Evolutionary conservation across 1,140 invertebrate species (phyloP).

Genomic region (Papilio glaucus): DNA sequence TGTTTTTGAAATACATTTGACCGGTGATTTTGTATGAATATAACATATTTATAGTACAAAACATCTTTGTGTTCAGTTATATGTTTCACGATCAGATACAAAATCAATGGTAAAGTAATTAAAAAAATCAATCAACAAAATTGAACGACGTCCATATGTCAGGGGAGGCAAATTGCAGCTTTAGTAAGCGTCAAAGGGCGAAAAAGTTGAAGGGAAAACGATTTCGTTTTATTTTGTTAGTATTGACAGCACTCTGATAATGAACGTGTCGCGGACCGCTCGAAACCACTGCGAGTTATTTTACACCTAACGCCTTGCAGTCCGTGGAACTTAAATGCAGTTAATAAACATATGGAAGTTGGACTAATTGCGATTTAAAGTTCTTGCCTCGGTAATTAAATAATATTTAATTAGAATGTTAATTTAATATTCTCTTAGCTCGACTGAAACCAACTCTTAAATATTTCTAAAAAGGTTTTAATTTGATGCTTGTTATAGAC

Average conservation of each 20-base stretch:
- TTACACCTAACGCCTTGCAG: not conserved
- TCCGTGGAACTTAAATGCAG: not conserved
- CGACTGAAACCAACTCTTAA: not conserved
- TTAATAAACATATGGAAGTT: slow-evolving; percentile 12
- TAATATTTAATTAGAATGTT: slow-evolving; percentile 20
- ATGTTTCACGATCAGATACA: not conserved
- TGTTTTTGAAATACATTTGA: too few species aligned
- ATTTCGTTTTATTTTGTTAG: slow-evolving; percentile 17
- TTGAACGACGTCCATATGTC: slow-evolving; percentile 8
- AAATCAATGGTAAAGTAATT: not conserved
- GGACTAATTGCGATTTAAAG: slow-evolving; percentile 15
- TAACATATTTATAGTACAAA: too few species aligned
- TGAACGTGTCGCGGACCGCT: not conserved
- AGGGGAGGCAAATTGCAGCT: slow-evolving; percentile 7
- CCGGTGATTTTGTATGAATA: too few species aligned
- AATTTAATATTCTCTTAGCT: not conserved
- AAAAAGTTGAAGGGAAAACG: slow-evolving; percentile 1
- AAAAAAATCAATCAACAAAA: slow-evolving; percentile 25
- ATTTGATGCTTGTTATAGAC: too few species aligned
- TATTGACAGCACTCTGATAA: slow-evolving; percentile 23
- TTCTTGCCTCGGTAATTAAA: slow-evolving; percentile 2
- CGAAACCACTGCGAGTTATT: not conserved
- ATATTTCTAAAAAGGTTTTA: not conserved
- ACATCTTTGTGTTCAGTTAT: not conserved
- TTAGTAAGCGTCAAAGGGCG: slow-evolving; percentile 13